Conservation (phyloP, 2,113 vertebrate genomes). For the Mandrillus leucophaeus region DNA sequence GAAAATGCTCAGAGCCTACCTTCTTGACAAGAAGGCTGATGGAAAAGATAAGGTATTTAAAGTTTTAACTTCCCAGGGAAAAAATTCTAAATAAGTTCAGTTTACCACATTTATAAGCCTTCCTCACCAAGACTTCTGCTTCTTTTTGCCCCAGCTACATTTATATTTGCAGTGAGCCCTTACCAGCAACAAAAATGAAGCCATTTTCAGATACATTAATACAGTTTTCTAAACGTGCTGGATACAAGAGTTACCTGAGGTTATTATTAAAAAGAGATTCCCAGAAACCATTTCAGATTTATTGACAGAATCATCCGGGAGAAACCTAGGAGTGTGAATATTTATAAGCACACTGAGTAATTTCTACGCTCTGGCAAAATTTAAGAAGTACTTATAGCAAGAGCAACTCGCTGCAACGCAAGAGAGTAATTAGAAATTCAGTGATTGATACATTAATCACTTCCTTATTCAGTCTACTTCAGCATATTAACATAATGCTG, state of each 20-base stretch:
- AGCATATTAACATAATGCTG: background rate
- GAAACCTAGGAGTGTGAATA: constrained; percentile 8
- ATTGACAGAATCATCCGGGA: background rate
- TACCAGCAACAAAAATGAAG: constrained; percentile 19
- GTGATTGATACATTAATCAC: background rate
- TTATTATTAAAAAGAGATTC: background rate
- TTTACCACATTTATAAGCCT: background rate
- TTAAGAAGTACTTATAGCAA: background rate
- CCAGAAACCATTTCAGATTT: background rate
- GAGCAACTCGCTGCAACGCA: background rate
- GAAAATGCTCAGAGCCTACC: background rate
- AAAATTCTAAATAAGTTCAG: constrained; percentile 11
- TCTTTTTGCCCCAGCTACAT: background rate
- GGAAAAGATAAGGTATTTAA: background rate
- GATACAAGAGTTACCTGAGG: background rate
- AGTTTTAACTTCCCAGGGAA: background rate
- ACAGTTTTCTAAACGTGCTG: background rate
- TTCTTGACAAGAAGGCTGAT: constrained; percentile 13
- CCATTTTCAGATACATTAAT: background rate
- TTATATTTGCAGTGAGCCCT: background rate
- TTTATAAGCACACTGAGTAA: background rate
- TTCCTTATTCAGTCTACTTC: background rate
- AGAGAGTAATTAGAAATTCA: background rate
- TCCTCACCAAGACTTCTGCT: background rate
- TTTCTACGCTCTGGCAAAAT: background rate